phyloP scores from a whole-genome alignment of 1,140 invertebrate species.

The Diorhabda carinulata region DNA sequence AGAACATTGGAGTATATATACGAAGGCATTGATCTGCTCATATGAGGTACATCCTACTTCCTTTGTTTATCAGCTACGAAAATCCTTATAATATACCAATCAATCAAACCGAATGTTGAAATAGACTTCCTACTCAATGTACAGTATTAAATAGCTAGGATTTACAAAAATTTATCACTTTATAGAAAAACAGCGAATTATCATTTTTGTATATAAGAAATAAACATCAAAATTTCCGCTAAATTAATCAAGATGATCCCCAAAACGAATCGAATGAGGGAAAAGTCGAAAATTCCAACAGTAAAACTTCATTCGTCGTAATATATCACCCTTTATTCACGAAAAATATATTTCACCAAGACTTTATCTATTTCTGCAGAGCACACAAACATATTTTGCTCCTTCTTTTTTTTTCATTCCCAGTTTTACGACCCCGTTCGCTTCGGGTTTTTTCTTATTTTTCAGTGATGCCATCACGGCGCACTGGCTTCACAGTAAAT shows the following conservation, averaged over 20 bases:
- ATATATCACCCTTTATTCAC: conserved; percentile 18
- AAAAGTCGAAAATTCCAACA: neutral
- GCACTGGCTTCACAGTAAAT: neutral
- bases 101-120: too few relatives aligned
- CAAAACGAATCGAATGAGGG: neutral
- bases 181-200: too few relatives aligned
- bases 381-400: conserved; percentile 28
- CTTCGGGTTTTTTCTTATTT: conserved; percentile 13
- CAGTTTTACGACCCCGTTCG: conserved; percentile 35
- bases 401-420: conserved; percentile 23
- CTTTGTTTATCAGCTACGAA: too few relatives aligned
- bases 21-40: too few relatives aligned
- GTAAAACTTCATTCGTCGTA: conserved; percentile 11
- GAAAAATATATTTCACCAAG: conserved; percentile 35
- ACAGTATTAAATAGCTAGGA: too few relatives aligned
- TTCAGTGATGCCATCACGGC: neutral
- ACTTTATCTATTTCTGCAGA: conserved; percentile 33
- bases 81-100: too few relatives aligned
- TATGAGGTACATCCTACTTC: too few relatives aligned
- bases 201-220: too few relatives aligned
- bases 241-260: neutral
- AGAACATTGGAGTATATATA: too few relatives aligned
- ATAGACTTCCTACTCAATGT: too few relatives aligned
- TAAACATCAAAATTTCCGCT: neutral
- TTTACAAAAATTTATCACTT: too few relatives aligned